phyloP scores from a whole-genome alignment of 1,140 invertebrate genomes.

The Tetranychus cinnabarinus region DNA sequence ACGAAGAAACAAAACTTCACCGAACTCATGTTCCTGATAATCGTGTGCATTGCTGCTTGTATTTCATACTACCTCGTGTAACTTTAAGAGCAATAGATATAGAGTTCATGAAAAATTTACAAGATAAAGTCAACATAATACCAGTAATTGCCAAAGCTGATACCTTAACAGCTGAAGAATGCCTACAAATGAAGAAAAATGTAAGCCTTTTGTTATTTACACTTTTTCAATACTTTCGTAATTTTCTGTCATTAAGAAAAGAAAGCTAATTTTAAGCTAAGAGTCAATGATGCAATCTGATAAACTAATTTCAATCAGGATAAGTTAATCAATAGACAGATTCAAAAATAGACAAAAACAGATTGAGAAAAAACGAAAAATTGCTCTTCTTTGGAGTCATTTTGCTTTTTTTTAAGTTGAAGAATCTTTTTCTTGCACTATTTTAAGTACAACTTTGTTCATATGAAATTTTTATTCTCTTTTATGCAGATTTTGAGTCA shows the following conservation, averaged over 20 bases:
- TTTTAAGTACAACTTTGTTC: too few species aligned
- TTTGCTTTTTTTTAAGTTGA: too few species aligned
- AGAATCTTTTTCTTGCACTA: too few species aligned
- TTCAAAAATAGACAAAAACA: too few species aligned
- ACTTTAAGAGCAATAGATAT: slow-evolving; percentile 82
- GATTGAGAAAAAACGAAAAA: too few species aligned
- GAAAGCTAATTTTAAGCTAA: too few species aligned
- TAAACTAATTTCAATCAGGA: too few species aligned
- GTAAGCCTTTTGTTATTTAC: slow-evolving; percentile 1
- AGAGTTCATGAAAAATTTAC: slow-evolving; percentile 92
- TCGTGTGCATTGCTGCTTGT: slow-evolving; percentile 95
- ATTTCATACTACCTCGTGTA: slow-evolving; percentile 93
- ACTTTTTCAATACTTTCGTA: too few species aligned
- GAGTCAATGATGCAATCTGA: too few species aligned
- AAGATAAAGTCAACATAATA: slow-evolving; percentile 97
- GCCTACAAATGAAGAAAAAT: slow-evolving; percentile 69
- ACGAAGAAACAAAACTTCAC: slow-evolving; percentile 66
- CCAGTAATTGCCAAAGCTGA: slow-evolving; percentile 97
- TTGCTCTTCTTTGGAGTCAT: too few species aligned
- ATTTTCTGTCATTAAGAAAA: too few species aligned
- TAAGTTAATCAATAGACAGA: too few species aligned
- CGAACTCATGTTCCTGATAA: slow-evolving; percentile 32
- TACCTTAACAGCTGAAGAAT: slow-evolving; percentile 91
- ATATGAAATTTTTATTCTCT: not conserved
- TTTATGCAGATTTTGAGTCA: slow-evolving; percentile 67